A percentile compares a stretch with the other conserved stretches of the same genome.
phyloP scores from a whole-genome alignment of 2,113 vertebrate species.

The Tylochromis polylepis region DNA sequence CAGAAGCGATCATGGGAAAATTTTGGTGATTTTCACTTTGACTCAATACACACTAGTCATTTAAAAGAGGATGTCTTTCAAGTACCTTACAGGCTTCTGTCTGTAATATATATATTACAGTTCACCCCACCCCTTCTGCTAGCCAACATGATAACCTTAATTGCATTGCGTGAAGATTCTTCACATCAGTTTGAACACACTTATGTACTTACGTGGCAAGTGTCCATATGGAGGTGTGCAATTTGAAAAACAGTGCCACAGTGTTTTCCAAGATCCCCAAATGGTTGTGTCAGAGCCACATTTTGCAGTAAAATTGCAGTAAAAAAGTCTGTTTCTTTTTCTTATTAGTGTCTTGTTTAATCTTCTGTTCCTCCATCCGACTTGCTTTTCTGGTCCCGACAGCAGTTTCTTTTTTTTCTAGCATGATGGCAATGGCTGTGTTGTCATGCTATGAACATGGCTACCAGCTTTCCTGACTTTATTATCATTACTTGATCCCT shows the following conservation, averaged over 20 bases:
- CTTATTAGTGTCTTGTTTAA: background rate
- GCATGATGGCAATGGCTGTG: background rate
- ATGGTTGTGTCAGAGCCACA: background rate
- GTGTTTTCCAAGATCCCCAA: background rate
- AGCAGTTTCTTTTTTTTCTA: background rate
- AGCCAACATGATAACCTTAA: background rate
- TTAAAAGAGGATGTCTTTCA: background rate
- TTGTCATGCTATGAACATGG: background rate
- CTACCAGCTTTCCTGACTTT: background rate
- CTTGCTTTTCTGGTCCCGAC: background rate
- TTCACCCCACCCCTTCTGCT: accelerated
- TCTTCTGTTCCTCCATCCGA: accelerated
- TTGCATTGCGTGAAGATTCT: background rate
- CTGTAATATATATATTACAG: accelerated
- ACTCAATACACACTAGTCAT: background rate
- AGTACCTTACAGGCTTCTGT: background rate
- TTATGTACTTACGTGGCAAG: accelerated
- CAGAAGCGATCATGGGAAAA: background rate
- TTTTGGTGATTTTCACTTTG: background rate
- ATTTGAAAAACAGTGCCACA: background rate
- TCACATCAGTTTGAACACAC: background rate
- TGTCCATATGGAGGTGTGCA: background rate
- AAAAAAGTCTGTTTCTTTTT: accelerated
- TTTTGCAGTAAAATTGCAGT: background rate
- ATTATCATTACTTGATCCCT: background rate